Evolutionary conservation across 2,888 invertebrate genomes (phyloP).

Genomic region (Stenodema calcarata): DNA sequence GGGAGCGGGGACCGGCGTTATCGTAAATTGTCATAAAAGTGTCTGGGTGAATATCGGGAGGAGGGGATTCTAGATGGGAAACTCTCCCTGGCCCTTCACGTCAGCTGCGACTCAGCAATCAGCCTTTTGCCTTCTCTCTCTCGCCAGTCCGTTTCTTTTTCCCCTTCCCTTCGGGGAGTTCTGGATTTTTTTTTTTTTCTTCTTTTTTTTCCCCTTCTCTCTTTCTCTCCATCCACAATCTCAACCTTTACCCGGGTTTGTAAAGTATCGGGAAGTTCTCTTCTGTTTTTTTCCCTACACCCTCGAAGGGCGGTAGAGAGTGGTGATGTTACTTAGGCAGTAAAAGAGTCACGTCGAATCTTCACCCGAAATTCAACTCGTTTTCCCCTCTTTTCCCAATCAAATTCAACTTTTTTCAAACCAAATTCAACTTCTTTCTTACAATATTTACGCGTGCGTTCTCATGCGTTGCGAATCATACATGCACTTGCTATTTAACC

Average conservation of each 20-base stretch:
- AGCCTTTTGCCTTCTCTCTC: slow-evolving; percentile 36
- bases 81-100: slow-evolving; percentile 33
- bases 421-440: no score
- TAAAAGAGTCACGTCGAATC: no score
- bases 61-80: slow-evolving; percentile 43
- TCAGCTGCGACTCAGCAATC: slow-evolving; percentile 53
- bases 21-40: slow-evolving; percentile 56
- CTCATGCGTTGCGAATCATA: no score
- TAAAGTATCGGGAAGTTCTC: background rate
- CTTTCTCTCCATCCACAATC: background rate
- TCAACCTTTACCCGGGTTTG: background rate
- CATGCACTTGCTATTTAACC: no score
- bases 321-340: no score
- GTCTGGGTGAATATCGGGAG: slow-evolving; percentile 54
- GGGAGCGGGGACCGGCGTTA: slow-evolving; percentile 41
- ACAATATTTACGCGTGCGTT: no score
- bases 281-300: no score
- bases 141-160: slow-evolving; percentile 5
- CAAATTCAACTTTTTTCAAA: no score
- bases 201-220: background rate
- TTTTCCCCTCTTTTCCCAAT: no score
- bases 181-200: background rate
- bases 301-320: no score
- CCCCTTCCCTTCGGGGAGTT: background rate
- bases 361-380: no score